These are phyloP conservation scores for Cephus nigrinus DNA, from an alignment of 2,888 invertebrate species.

Conservation along the genomic window DNA sequence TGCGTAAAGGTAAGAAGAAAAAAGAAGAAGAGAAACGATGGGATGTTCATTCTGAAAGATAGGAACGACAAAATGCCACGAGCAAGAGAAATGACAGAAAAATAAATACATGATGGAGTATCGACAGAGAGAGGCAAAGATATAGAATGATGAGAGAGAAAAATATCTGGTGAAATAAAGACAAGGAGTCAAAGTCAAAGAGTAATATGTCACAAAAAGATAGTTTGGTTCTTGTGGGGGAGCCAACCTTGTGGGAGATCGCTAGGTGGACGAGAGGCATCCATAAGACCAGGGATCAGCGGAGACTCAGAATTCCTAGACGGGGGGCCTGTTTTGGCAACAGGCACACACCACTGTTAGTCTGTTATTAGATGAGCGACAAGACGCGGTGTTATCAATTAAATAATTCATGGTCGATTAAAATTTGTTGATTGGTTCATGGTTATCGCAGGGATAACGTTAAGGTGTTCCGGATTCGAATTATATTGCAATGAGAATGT, in stretches of 20 bases:
- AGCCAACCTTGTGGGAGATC: conserved; percentile 67
- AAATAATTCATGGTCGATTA: background rate
- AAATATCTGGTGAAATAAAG: conserved; percentile 9
- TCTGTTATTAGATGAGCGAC: conserved; percentile 35
- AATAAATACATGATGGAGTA: background rate
- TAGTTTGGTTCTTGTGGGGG: conserved; percentile 27
- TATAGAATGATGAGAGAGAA: background rate
- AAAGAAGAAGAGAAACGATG: conserved; percentile 22
- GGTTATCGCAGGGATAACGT: background rate
- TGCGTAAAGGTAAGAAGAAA: conserved; percentile 17
- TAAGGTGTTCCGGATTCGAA: background rate
- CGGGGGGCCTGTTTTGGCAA: conserved; percentile 71
- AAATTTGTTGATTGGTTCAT: background rate
- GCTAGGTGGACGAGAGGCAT: conserved; percentile 72
- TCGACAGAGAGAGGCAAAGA: conserved; percentile 30
- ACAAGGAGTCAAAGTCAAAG: conserved; percentile 5
- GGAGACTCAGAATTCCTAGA: conserved; percentile 77
- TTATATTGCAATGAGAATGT: background rate
- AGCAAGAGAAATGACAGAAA: conserved; percentile 15
- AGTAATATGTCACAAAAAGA: conserved; percentile 5
- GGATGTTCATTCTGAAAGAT: background rate
- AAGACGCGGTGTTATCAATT: background rate
- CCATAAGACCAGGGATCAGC: conserved; percentile 73
- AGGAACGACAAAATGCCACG: background rate
- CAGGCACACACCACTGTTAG: conserved; percentile 50